Base-by-base conservation (phyloP, 2,888 invertebrate species). In the Mesodorylaimus sp. region DNA sequence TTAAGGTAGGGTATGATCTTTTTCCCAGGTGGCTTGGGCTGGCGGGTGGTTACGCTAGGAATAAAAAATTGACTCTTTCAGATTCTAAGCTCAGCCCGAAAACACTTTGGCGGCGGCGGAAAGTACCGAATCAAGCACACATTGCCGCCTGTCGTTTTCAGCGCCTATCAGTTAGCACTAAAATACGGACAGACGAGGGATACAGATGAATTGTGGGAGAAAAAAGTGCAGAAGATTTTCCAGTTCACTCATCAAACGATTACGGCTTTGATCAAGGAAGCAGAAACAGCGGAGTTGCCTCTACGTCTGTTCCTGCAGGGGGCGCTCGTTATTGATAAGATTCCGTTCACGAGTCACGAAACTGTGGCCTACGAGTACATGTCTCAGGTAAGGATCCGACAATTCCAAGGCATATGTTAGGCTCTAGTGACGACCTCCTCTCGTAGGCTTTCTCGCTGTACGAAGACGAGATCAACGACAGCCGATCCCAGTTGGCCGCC, bases 351-450 rank as follows among this genome's bases (percentile, higher is more conserved):
- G 52, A 88, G 89, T 66, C 84, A 86, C 66, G 93, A 95, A 71
- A 85, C 88, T 7, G 83, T 95, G 1, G 93, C 93, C 0, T 99
- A 99, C 71, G 97, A 99, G 70, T 99, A 88, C 65, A 80, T 97
- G 68, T 89, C 93, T 24, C 82, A 82, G 72, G 79, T 76, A 54
- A 19, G 24, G 26, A 10, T n/a, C 13, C 10, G 48, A n/a, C n/a
- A n/a, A n/a, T n/a, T n/a, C n/a, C n/a, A n/a, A n/a, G n/a, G n/a
- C n/a, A n/a, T n/a, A n/a, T n/a, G n/a, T n/a, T n/a, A n/a, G n/a
- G n/a, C n/a, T n/a, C n/a, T n/a, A n/a, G n/a, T n/a, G n/a, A n/a
- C n/a, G n/a, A n/a, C n/a, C n/a, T n/a, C n/a, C n/a, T n/a, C n/a
- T 59, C 64, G 1, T 72, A 83, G 73, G 88, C 93, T 0, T 95